These are phyloP conservation scores for Megaptera novaeangliae DNA, from an alignment of 2,113 vertebrate species.

Conservation along the genomic window DNA sequence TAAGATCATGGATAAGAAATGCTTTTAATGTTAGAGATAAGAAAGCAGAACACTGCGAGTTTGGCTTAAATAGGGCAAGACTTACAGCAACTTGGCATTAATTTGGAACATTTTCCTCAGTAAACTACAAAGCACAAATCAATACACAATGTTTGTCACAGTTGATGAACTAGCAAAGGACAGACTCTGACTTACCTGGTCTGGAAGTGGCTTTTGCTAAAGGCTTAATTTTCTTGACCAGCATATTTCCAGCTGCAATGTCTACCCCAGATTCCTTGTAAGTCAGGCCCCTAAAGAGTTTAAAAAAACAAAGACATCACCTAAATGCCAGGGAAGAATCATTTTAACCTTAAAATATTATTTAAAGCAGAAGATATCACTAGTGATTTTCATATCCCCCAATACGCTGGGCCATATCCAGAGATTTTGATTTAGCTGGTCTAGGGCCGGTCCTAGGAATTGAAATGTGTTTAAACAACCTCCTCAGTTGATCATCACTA, in stretches of 20 bases:
- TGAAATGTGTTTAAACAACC: background rate
- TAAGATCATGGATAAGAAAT: background rate
- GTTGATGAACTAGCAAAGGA: background rate
- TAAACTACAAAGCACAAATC: background rate
- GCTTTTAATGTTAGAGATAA: background rate
- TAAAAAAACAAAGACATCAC: background rate
- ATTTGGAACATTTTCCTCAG: background rate
- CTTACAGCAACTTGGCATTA: background rate
- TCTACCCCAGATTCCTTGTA: constrained; percentile 97
- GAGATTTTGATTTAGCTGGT: background rate
- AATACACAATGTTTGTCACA: background rate
- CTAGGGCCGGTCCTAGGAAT: background rate
- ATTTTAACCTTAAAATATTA: background rate
- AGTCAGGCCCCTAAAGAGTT: constrained; percentile 87
- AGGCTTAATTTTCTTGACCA: constrained; percentile 94
- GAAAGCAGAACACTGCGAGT: background rate
- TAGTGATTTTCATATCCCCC: background rate
- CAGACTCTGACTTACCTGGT: constrained; percentile 82
- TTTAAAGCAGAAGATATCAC: background rate
- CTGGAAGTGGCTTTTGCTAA: constrained; percentile 93
- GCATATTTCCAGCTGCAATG: constrained; percentile 90
- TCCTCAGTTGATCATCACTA: background rate
- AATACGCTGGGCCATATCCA: background rate
- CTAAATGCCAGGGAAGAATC: background rate
- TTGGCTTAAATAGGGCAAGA: background rate